phyloP scores from a whole-genome alignment of 2,888 invertebrate genomes.

The Mimachlamys varia region DNA sequence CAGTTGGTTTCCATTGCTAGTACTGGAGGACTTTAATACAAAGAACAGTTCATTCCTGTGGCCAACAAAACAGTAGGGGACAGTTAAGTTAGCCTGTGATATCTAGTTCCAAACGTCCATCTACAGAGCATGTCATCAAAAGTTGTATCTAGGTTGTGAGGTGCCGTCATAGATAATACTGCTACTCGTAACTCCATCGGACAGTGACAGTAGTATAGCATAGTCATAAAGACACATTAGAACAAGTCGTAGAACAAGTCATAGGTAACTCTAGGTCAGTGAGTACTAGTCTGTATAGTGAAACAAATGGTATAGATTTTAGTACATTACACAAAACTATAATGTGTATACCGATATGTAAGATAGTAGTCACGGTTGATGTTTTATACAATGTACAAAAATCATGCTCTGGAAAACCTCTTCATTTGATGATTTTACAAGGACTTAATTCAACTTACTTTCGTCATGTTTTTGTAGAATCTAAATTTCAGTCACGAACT shows the following conservation, averaged over 20 bases:
- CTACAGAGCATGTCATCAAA: constrained; percentile 23
- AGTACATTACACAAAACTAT: background rate
- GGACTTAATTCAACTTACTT: background rate
- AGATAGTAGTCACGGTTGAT: background rate
- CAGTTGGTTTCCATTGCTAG: background rate
- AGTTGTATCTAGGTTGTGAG: background rate
- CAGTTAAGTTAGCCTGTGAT: background rate
- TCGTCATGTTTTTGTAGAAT: background rate
- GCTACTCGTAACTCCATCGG: background rate
- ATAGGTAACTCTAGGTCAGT: background rate
- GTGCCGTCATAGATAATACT: background rate
- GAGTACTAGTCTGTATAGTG: background rate
- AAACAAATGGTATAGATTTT: background rate
- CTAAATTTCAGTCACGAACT: background rate
- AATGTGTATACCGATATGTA: no score
- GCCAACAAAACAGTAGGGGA: no score
- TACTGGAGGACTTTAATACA: no score
- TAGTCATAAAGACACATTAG: no score
- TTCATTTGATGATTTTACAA: background rate
- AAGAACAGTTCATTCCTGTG: no score
- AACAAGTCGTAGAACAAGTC: background rate
- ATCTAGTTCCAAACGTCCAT: background rate
- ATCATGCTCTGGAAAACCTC: background rate
- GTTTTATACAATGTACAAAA: background rate
- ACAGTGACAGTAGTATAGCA: no score